These are phyloP conservation scores for Okapia johnstoni DNA, from an alignment of 2,113 vertebrate genomes.

Conservation along the genomic window DNA sequence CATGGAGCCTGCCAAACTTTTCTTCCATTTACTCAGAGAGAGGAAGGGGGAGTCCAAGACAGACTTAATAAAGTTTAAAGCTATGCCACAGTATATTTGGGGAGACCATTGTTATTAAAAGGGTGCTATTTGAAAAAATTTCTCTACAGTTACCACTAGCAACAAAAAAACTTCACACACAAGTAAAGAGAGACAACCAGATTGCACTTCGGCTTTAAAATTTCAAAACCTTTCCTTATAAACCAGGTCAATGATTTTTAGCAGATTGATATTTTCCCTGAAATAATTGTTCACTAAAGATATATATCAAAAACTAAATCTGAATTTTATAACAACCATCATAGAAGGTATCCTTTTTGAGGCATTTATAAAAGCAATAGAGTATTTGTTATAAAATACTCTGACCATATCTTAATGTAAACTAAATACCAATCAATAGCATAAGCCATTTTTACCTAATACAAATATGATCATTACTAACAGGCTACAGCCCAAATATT, in stretches of 20 bases:
- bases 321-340: not conserved
- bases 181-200: not conserved
- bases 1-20: conserved; percentile 85
- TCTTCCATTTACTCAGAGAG: conserved; percentile 78
- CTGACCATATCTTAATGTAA: not conserved
- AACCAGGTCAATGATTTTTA: not conserved
- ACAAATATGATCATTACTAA: not conserved
- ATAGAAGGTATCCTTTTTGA: not conserved
- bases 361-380: not conserved
- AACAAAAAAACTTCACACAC: conserved; percentile 76
- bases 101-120: conserved; percentile 76
- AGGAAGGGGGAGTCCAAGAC: conserved; percentile 75
- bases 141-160: conserved; percentile 75
- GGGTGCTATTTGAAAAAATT: conserved; percentile 52
- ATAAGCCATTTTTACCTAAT: not conserved
- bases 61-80: conserved; percentile 87
- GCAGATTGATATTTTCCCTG: not conserved
- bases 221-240: not conserved
- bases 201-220: conserved; percentile 3
- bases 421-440: not conserved
- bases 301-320: not conserved
- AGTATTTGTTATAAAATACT: not conserved
- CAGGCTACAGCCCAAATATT: not conserved
- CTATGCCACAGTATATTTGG: conserved; percentile 79
- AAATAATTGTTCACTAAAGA: not conserved